These are phyloP conservation scores for Pterocles gutturalis DNA, from an alignment of 2,113 vertebrate genomes.

Conservation along the genomic window DNA sequence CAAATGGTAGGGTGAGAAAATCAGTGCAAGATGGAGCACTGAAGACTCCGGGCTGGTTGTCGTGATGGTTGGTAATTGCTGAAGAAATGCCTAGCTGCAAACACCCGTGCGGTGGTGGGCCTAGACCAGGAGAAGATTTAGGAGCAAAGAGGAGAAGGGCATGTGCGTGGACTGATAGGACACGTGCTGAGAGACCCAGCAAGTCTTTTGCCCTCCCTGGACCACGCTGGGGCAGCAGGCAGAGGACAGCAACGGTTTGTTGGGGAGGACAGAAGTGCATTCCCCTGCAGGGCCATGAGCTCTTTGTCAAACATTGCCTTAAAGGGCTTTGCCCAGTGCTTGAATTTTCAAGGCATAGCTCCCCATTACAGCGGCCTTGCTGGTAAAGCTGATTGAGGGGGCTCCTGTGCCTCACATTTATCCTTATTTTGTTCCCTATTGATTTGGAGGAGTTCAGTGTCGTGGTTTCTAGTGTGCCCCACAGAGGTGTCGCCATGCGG, in stretches of 20 bases:
- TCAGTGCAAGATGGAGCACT: not conserved
- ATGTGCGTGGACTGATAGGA: rapidly evolving
- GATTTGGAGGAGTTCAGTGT: not conserved
- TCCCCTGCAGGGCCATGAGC: not conserved
- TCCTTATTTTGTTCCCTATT: not conserved
- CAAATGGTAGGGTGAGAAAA: not conserved
- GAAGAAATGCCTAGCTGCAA: not conserved
- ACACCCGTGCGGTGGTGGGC: rapidly evolving
- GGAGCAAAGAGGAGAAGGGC: not conserved
- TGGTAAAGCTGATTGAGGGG: not conserved
- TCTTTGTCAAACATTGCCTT: not conserved
- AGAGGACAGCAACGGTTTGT: too few relatives aligned
- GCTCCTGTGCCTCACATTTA: not conserved
- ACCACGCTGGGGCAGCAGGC: not conserved
- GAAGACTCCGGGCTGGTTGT: not conserved
- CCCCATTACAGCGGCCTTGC: not conserved
- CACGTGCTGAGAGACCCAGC: not conserved
- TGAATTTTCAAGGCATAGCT: not conserved
- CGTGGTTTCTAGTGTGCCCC: not conserved
- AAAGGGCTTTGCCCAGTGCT: not conserved
- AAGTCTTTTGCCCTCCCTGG: not conserved
- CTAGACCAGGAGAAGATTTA: not conserved
- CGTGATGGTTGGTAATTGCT: not conserved
- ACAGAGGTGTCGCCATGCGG: not conserved
- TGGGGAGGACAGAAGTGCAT: not conserved